Percentiles rank a stretch among this genome's conserved stretches.
Conservation (phyloP, 1,140 invertebrate species). For the Cotesia chilonis region DNA sequence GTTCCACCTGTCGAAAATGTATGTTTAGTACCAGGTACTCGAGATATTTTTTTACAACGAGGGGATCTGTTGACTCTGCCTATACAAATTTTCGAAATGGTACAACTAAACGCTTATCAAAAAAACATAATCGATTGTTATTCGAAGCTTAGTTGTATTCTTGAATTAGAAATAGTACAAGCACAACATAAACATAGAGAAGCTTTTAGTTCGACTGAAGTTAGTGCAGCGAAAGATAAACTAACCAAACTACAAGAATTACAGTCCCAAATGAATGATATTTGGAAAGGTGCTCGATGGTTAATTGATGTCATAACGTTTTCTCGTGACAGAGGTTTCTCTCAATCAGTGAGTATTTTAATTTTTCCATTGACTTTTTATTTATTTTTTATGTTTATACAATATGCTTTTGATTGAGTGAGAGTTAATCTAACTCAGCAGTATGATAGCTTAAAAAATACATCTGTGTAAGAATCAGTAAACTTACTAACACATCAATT, state of each 20-base stretch:
- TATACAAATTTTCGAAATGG: slow-evolving; percentile 92
- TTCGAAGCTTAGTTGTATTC: slow-evolving; percentile 87
- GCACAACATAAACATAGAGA: slow-evolving; percentile 92
- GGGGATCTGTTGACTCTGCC: slow-evolving; percentile 85
- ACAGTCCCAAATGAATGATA: slow-evolving; percentile 80
- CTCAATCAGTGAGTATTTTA: slow-evolving; percentile 33
- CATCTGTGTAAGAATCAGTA: no score
- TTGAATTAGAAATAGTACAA: slow-evolving; percentile 90
- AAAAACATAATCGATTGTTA: slow-evolving; percentile 87
- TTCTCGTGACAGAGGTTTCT: slow-evolving; percentile 79
- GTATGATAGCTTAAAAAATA: no score
- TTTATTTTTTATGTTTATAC: background rate
- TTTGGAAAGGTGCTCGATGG: slow-evolving; percentile 95
- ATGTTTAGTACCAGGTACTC: slow-evolving; percentile 88
- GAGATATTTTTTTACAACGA: slow-evolving; percentile 80
- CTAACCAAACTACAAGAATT: slow-evolving; percentile 83
- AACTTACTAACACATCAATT: background rate
- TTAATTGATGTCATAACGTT: slow-evolving; percentile 93
- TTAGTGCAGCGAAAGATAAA: slow-evolving; percentile 85
- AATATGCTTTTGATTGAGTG: no score
- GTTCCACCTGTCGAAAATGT: slow-evolving; percentile 90
- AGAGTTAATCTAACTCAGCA: no score
- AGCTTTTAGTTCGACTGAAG: slow-evolving; percentile 90
- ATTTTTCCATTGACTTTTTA: background rate
- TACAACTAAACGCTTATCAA: slow-evolving; percentile 91